Conservation (phyloP, 2,113 vertebrate genomes). For the Microtus oregoni region DNA sequence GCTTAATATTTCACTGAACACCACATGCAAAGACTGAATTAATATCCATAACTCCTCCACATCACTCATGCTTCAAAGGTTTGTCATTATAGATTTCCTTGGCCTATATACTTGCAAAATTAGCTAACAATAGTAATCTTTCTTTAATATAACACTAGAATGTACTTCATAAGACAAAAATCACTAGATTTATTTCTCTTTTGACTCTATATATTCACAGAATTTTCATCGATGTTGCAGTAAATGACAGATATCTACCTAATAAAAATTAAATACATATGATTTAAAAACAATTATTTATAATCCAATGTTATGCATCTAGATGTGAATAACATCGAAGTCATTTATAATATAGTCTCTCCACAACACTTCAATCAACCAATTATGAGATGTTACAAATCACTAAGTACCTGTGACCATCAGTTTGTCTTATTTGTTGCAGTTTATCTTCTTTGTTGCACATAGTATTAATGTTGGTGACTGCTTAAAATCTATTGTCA, state of each 20-base stretch:
- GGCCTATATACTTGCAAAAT: conserved; percentile 76
- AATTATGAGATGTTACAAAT: background rate
- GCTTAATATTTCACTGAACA: conserved; percentile 82
- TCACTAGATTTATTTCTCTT: conserved; percentile 67
- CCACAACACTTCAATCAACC: conserved; percentile 14
- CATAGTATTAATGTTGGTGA: background rate
- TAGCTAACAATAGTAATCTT: conserved; percentile 74
- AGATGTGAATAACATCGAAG: conserved; percentile 53
- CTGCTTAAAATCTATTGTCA: background rate
- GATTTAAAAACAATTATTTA: conserved; percentile 71
- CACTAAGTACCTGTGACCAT: conserved; percentile 43
- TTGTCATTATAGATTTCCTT: conserved; percentile 75
- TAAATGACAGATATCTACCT: conserved; percentile 67
- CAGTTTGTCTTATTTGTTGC: background rate
- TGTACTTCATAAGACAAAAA: conserved; percentile 63
- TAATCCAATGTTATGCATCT: conserved; percentile 54
- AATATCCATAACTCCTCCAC: conserved; percentile 79
- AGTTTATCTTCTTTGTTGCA: background rate
- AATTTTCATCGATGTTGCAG: conserved; percentile 72
- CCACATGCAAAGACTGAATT: conserved; percentile 77
- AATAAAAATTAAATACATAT: conserved; percentile 74
- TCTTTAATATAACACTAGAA: conserved; percentile 67
- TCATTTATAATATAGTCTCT: conserved; percentile 44
- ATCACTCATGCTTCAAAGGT: conserved; percentile 80
- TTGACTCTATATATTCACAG: conserved; percentile 67